phyloP scores from a whole-genome alignment of 2,888 invertebrate genomes.

The Eilema griseolum region DNA sequence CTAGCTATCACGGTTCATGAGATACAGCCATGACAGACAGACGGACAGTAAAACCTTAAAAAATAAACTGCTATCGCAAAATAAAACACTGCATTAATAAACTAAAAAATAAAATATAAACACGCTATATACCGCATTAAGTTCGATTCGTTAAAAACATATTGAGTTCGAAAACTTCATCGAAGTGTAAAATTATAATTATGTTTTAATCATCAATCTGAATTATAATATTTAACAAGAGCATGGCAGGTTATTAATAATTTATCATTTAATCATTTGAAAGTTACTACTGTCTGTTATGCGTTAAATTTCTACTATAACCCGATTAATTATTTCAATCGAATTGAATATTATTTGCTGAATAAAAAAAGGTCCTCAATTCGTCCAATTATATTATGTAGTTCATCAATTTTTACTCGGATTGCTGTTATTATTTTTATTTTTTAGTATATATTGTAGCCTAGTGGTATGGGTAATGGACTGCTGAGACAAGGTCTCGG shows the following conservation, averaged over 20 bases:
- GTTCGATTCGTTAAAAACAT: no score
- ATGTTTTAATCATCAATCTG: neutral
- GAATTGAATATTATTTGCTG: slow-evolving; percentile 26
- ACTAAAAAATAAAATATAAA: no score
- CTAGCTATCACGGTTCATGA: no score
- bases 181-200: slow-evolving; percentile 1
- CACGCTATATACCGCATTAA: no score
- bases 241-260: neutral
- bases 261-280: slow-evolving; percentile 17
- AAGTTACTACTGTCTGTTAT: slow-evolving; percentile 17
- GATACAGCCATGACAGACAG: no score
- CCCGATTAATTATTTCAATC: slow-evolving; percentile 23
- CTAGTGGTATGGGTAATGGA: no score
- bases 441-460: no score
- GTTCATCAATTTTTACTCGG: neutral
- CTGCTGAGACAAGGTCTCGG: no score
- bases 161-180: neutral
- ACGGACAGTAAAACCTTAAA: neutral
- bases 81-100: no score
- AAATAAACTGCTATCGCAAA: no score
- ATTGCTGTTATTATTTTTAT: no score
- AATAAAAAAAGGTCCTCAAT: neutral
- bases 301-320: slow-evolving; percentile 15
- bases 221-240: neutral
- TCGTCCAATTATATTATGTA: neutral